These are phyloP conservation scores for Rutilus rutilus DNA, from an alignment of 2,113 vertebrate genomes.

Conservation along the genomic window DNA sequence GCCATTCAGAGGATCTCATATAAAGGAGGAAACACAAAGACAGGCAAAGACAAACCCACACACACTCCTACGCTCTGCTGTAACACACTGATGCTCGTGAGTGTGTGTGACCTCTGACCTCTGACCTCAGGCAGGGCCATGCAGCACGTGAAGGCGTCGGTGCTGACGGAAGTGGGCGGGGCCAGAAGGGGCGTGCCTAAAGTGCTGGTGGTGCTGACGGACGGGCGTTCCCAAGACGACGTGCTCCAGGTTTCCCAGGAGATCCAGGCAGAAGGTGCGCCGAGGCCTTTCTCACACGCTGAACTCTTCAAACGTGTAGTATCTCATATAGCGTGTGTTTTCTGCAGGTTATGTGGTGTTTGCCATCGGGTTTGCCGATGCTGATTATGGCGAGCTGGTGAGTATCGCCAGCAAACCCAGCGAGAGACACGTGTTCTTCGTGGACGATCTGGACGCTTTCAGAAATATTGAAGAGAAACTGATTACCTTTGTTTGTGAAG, in stretches of 20 bases:
- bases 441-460: slow-evolving; percentile 96
- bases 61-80: neutral
- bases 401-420: slow-evolving; percentile 95
- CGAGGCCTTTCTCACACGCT: too few relatives aligned
- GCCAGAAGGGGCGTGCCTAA: slow-evolving; percentile 88
- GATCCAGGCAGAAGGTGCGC: slow-evolving; percentile 84
- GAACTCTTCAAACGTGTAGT: neutral
- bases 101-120: slow-evolving; percentile 22
- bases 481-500: slow-evolving; percentile 96
- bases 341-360: slow-evolving; percentile 90
- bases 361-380: slow-evolving; percentile 94
- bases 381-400: slow-evolving; percentile 92
- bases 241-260: slow-evolving; percentile 90
- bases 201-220: slow-evolving; percentile 94
- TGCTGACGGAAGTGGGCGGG: slow-evolving; percentile 86
- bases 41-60: slow-evolving; percentile 72
- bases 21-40: slow-evolving; percentile 98
- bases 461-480: slow-evolving; percentile 96
- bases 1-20: slow-evolving; percentile 91
- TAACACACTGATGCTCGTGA: neutral
- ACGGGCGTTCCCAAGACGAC: slow-evolving; percentile 94
- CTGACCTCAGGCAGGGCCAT: slow-evolving; percentile 86
- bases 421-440: slow-evolving; percentile 93
- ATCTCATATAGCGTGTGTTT: neutral
- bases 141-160: slow-evolving; percentile 86